Evolutionary conservation across 2,888 invertebrate genomes (phyloP).

Genomic region (Aspidiotus destructor): DNA sequence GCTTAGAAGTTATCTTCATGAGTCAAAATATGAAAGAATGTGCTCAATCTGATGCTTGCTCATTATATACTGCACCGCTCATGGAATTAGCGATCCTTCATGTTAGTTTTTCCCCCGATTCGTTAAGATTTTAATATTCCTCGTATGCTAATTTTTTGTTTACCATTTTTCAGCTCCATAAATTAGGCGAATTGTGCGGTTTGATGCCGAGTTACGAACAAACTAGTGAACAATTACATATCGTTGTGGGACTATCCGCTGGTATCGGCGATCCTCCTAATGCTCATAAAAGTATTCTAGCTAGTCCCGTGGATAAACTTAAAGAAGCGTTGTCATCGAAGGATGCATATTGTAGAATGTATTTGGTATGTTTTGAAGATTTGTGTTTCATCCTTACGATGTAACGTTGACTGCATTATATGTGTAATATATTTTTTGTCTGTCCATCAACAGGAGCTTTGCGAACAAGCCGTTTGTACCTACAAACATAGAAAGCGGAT

Average conservation of each 20-base stretch:
- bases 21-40: conserved; percentile 60
- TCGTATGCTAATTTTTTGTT: conserved; percentile 6
- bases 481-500: conserved; percentile 83
- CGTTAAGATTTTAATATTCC: conserved; percentile 7
- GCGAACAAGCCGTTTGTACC: conserved; percentile 90
- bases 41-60: conserved; percentile 58
- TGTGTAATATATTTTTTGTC: background rate
- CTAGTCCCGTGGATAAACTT: conserved; percentile 66
- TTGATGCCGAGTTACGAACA: conserved; percentile 73
- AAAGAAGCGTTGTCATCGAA: conserved; percentile 85
- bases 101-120: conserved; percentile 17
- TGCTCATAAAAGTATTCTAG: conserved; percentile 46
- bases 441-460: conserved; percentile 55
- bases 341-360: conserved; percentile 78
- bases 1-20: conserved; percentile 74
- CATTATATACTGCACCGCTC: conserved; percentile 72
- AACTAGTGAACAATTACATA: conserved; percentile 77
- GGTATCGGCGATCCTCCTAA: conserved; percentile 71
- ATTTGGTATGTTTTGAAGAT: conserved; percentile 50
- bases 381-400: background rate
- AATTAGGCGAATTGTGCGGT: conserved; percentile 81
- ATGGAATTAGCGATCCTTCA: conserved; percentile 50
- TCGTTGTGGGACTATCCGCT: conserved; percentile 79
- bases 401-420: background rate
- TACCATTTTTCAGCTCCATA: conserved; percentile 53